Conservation (phyloP, 2,797 vertebrate genomes). For the Rousettus madagascariensis region DNA sequence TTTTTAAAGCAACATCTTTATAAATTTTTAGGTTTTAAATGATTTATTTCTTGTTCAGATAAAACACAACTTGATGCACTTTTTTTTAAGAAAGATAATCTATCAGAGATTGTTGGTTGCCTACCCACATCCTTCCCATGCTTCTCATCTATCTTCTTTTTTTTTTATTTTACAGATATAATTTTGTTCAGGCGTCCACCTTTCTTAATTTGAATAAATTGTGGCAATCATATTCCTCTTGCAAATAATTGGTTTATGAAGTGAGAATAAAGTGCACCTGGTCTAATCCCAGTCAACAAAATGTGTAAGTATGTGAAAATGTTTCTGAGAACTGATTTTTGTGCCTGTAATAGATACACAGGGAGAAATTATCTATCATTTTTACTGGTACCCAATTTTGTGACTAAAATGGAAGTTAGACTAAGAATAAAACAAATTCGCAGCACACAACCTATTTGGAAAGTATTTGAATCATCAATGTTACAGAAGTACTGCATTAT, state of each 20-base stretch:
- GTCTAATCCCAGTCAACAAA: not conserved
- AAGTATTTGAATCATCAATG: not conserved
- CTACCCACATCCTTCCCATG: not conserved
- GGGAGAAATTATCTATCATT: not conserved
- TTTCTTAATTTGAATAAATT: not conserved
- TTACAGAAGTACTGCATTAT: not conserved
- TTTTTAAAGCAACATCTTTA: not conserved
- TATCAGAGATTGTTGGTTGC: not conserved
- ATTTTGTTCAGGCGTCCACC: not conserved
- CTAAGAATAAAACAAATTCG: not conserved
- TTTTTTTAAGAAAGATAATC: not conserved
- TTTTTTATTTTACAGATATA: not conserved
- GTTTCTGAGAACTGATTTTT: not conserved
- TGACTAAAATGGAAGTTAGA: not conserved
- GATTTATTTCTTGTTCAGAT: not conserved
- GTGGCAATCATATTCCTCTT: not conserved
- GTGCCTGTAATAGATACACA: not conserved
- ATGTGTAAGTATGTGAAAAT: not conserved
- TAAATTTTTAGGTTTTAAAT: not conserved
- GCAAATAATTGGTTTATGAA: not conserved
- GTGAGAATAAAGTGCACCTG: not conserved
- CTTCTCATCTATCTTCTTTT: not conserved
- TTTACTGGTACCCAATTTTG: not conserved
- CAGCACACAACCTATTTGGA: not conserved
- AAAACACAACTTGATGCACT: not conserved